These are phyloP conservation scores for Papilio helenus DNA, from an alignment of 1,140 invertebrate genomes.

Conservation along the genomic window DNA sequence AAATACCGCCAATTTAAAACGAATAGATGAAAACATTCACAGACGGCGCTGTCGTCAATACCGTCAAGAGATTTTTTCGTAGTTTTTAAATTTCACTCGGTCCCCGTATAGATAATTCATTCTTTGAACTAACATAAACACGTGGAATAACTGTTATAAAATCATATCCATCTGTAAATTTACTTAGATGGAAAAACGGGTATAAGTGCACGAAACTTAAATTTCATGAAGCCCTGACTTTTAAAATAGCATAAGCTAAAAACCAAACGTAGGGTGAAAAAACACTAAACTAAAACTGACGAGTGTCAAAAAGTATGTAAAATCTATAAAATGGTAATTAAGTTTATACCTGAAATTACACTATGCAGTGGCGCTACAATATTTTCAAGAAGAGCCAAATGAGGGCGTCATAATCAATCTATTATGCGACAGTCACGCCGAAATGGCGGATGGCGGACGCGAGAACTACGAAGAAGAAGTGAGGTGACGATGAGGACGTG, in stretches of 20 bases:
- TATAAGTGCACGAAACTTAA: neutral
- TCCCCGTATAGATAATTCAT: neutral
- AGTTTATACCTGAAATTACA: conserved; percentile 53
- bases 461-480: conserved; percentile 41
- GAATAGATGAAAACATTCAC: conserved; percentile 61
- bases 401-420: conserved; percentile 77
- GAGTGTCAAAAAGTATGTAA: neutral
- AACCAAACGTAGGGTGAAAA: neutral
- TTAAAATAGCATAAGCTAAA: neutral
- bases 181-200: neutral
- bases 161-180: neutral
- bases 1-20: conserved; percentile 64
- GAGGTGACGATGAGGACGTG: conserved; percentile 2
- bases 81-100: conserved; percentile 31
- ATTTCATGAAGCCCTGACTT: neutral
- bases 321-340: conserved; percentile 38
- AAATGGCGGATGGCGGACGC: conserved; percentile 62
- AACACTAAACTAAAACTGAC: conserved; percentile 20
- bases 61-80: conserved; percentile 38
- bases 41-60: conserved; percentile 72
- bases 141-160: conserved; percentile 1
- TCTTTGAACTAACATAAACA: neutral
- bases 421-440: conserved; percentile 69
- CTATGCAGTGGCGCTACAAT: conserved; percentile 56
- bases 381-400: conserved; percentile 59